Evolutionary conservation across 2,888 invertebrate species (phyloP), one percentile per base, ranked within the genome.

Genomic region (Pemphredon lugubris): DNA sequence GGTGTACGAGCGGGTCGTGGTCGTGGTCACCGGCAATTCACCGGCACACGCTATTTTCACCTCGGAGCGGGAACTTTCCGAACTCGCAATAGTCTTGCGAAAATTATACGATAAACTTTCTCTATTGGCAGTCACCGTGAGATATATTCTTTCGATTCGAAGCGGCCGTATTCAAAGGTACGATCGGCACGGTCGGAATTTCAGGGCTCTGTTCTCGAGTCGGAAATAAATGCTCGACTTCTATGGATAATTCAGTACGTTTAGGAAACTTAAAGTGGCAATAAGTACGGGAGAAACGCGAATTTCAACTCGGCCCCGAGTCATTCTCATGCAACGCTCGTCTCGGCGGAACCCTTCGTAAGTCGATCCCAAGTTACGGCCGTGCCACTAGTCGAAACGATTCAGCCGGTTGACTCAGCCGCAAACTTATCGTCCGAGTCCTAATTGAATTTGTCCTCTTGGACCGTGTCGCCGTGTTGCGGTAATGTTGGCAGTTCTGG

Each of bases 361-460:
- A 75, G 75, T 75, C 75, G 66, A 73, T 73, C 63, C 75, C 50
- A 68, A 76, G 72, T 69, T 75, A 65, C 65, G 71, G 50, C 39
- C 54, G 48, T 48, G 16, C 32, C 44, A 39, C 50, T 61, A 64
- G 61, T 61, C 61, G 73, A 64, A 77, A 75, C 75, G 73, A 79
- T 78, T 73, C 76, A 68, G 55, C 64, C 68, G 69, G 76, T 80
- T 80, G 73, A 80, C 78, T 80, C 80, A 79, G 76, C 72, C 75
- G 66, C 81, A 82, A 84, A 83, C 85, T 84, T 85, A 86, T 83
- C 81, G 85, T 83, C 81, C 78, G 83, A 82, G 79, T 84, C 83
- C 79, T 86, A 87, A 87, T 87, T 88, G 86, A 87, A 87, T 87
- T 87, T 86, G 87, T 86, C 84, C 84, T 77, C 84, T 84, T 83